Evolutionary conservation across 2,888 invertebrate species (phyloP).

Genomic region (Drosophila sordidula): DNA sequence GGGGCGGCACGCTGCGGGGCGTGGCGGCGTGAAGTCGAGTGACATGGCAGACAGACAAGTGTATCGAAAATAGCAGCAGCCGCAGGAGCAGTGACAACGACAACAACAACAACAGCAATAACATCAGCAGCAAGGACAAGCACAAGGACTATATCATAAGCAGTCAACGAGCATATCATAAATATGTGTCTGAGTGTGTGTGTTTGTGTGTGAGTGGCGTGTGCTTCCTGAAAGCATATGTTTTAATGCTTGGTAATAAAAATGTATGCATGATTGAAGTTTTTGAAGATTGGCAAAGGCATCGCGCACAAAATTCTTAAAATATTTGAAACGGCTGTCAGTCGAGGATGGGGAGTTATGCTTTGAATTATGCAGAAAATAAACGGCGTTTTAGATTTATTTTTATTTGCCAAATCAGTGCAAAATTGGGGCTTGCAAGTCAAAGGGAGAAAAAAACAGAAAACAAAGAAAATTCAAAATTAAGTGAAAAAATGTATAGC

Average conservation of each 20-base stretch:
- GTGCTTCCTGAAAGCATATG: conserved; percentile 52
- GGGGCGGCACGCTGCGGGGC: background rate
- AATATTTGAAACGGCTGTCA: conserved; percentile 11
- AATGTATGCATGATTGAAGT: conserved; percentile 78
- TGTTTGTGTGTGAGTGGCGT: background rate
- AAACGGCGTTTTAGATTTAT: conserved; percentile 35
- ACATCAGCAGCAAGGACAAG: conserved; percentile 31
- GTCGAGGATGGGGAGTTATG: conserved; percentile 14
- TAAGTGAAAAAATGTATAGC: background rate
- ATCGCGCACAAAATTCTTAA: conserved; percentile 25
- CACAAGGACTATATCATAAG: conserved; percentile 60
- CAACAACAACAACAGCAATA: conserved; percentile 21
- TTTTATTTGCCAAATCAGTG: conserved; percentile 11
- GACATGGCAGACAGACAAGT: conserved; percentile 52
- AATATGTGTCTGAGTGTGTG: conserved; percentile 25
- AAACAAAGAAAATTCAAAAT: background rate
- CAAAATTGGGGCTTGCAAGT: background rate
- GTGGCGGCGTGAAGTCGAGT: conserved; percentile 15
- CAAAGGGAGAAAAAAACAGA: background rate
- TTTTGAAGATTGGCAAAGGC: conserved; percentile 51
- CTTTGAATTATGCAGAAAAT: conserved; percentile 42
- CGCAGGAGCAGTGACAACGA: conserved; percentile 39
- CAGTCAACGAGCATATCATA: conserved; percentile 57
- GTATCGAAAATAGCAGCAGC: conserved; percentile 49
- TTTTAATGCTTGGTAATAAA: conserved; percentile 73